Base-by-base conservation (phyloP, 2,888 invertebrate genomes). In the Apotomis betuletana region DNA sequence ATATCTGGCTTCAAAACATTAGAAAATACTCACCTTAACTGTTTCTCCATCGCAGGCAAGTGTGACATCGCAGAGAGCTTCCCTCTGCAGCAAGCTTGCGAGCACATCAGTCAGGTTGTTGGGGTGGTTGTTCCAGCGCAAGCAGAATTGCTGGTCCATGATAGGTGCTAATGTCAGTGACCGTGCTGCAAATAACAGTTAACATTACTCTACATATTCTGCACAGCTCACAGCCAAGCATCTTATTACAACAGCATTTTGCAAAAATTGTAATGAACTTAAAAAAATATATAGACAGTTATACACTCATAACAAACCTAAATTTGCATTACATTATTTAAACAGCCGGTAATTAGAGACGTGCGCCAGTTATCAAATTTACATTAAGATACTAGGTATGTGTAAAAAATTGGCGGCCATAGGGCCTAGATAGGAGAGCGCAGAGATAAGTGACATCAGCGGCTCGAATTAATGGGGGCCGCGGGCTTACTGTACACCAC, bases 81-180 rank as follows among this genome's bases (percentile, higher is more conserved):
- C 97, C 89, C 97, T 95, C 90, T 97, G 96, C 85, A 97, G 94
- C 87, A 97, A 95, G 88, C 97, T 97, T 87, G 96, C 96, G 84
- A 97, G 95, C 87, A 97, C 97, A 94, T 97, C 97, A 88, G 97
- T 97, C 92, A 98, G 94, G 94, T 97, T 97, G 94, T 95, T 96
- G 88, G 97, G 97, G 94, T 97, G 97, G 94, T 97, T 98, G 95
- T 97, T 97, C 97, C 97, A 98, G 95, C 97, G 96, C 91, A 98
- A 95, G 94, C 97, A 97, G 94, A 97, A 98, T 95, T 97, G 97
- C 93, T 96, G 96, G 95, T 96, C 95, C 95, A 95, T 95, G 89
- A 93, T 94, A 84, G 92, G 91, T 89, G 92, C 90, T 90, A 91
- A 86, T 92, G 94, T 93, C 93, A 94, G 90, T 92, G 94, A 90